These are phyloP conservation scores for Gadus macrocephalus DNA, from an alignment of 2,113 vertebrate genomes.

Conservation along the genomic window DNA sequence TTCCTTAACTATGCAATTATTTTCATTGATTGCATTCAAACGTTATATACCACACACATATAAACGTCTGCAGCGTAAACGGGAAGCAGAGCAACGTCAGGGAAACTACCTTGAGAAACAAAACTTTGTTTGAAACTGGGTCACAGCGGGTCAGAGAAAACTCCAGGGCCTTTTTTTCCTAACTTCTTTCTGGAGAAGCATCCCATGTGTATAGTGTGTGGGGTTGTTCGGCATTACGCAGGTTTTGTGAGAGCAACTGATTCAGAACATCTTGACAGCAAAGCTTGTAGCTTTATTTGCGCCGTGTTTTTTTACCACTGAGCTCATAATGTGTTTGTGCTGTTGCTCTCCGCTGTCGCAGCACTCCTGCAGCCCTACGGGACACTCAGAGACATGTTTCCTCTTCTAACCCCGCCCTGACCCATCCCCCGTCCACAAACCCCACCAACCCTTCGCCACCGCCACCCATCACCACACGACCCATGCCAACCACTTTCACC, in stretches of 20 bases:
- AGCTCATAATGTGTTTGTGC: constrained; percentile 21
- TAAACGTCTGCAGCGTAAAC: no score
- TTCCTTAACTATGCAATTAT: neutral
- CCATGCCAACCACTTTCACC: no score
- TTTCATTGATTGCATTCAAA: no score
- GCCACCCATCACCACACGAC: no score
- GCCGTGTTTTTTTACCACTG: neutral
- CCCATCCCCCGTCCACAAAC: no score
- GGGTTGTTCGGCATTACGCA: no score
- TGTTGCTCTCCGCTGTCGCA: constrained; percentile 18
- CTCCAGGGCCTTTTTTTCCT: neutral
- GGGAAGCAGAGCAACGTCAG: neutral
- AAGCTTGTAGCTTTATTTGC: neutral
- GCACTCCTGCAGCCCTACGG: constrained; percentile 2
- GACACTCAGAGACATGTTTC: constrained; percentile 10
- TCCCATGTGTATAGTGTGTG: no score
- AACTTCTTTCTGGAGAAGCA: neutral
- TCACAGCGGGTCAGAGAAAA: constrained; percentile 1
- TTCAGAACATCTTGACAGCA: neutral
- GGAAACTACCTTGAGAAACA: no score
- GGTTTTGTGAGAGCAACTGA: no score
- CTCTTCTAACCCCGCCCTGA: neutral
- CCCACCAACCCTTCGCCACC: no score
- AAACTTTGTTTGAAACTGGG: neutral
- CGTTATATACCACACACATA: no score